Conservation (phyloP, 2,888 invertebrate genomes). For the Osmoderma eremita region DNA sequence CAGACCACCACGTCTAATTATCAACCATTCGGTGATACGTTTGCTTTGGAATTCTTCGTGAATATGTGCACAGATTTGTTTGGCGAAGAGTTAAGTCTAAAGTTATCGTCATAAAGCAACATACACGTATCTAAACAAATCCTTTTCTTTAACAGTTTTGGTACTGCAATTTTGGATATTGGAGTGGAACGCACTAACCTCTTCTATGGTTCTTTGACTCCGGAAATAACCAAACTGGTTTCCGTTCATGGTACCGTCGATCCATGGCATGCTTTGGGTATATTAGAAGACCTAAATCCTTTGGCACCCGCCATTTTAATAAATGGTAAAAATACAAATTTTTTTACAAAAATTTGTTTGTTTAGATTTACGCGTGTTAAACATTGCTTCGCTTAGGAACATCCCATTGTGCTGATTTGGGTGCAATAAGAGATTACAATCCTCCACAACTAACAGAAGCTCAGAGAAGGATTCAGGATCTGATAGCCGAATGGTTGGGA, state of each 20-base stretch:
- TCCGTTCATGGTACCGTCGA: slow-evolving; percentile 62
- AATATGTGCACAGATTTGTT: slow-evolving; percentile 44
- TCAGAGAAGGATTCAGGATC: slow-evolving; percentile 2
- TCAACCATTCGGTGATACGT: slow-evolving; percentile 41
- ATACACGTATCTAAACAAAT: neutral
- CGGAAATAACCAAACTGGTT: slow-evolving; percentile 38
- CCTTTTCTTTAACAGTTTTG: too few species aligned
- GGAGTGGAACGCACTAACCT: slow-evolving; percentile 40
- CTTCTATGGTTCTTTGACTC: slow-evolving; percentile 37
- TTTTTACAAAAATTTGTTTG: neutral
- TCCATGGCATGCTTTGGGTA: slow-evolving; percentile 69
- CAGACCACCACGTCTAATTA: slow-evolving; percentile 42
- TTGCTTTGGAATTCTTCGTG: slow-evolving; percentile 38
- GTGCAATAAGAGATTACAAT: neutral
- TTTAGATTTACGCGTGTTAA: too few species aligned
- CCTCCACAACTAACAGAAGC: neutral
- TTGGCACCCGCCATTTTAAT: slow-evolving; percentile 51
- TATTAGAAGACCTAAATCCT: slow-evolving; percentile 61
- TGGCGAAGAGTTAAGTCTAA: slow-evolving; percentile 25
- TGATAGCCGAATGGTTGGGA: slow-evolving; percentile 18
- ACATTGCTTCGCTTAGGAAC: too few species aligned
- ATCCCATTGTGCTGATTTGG: slow-evolving; percentile 22
- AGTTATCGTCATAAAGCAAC: neutral
- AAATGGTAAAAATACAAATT: slow-evolving; percentile 40
- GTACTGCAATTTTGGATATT: slow-evolving; percentile 29